Evolutionary conservation across 2,888 invertebrate genomes (phyloP), one percentile per base, ranked within the genome.

Genomic region (Elysia crispata): DNA sequence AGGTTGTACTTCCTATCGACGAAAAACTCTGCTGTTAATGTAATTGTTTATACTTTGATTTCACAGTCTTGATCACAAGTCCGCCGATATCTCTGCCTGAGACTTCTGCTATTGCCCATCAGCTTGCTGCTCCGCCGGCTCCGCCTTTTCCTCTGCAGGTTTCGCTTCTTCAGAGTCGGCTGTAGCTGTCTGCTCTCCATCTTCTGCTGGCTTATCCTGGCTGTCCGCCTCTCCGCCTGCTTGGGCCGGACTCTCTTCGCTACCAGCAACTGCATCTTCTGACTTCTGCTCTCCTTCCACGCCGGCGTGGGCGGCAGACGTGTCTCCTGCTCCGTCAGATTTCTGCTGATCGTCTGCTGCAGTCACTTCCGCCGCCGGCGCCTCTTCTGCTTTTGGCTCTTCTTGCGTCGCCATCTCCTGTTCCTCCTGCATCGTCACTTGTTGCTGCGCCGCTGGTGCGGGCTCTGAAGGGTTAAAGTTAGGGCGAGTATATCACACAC

Each of bases 121-220:
- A 23, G 60, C 6, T 15, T 60, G 41, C 41, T 3, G 3, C 41
- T 41, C 41, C 11, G 41, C 11, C 41, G 20, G 8, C 8, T 25
- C 67, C n/a, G 20, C 67, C 6, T 31, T 31, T 23, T 50, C 70
- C 54, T 23, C 60, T 57, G 33, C 75, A 50, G 64, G 28, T 66
- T 72, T 41, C n/a, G 69, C 75, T 13, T 31, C 70, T 54, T 76
- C 49, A 18, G 41, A 60, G 28, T 81, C 80, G 11, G 0, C 79
- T 66, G 25, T 28, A 6, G n/a, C 49, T 28, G 74, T 49, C 60
- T 79, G 67, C 18, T 30, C 60, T 20, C 33, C 60, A 1, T 49
- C 75, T 64, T 60, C 70, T 30, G 30, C 57, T 13, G 66, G 30
- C 70, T 60, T 67, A 25, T 33, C n/a, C 11, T 41, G 23, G 70